Conservation (phyloP, 1,140 invertebrate species). For the Dufourea novaeangliae region DNA sequence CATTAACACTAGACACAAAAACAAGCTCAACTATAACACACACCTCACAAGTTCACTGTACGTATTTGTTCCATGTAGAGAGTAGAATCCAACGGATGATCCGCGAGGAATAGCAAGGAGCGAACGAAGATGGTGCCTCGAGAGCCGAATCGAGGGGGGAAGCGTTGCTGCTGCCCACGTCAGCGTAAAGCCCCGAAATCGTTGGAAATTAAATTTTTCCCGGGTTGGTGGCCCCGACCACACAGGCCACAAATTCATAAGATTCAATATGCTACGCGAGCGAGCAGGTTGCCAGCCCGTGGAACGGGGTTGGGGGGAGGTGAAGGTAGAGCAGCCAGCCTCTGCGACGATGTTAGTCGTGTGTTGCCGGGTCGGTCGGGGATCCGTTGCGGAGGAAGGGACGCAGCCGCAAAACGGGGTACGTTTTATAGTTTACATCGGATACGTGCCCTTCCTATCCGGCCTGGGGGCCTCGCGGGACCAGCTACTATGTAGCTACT, state of each 20-base stretch:
- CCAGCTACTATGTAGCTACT: constrained; percentile 52
- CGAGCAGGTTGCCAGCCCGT: constrained; percentile 62
- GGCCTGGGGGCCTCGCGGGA: constrained; percentile 44
- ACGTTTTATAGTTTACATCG: constrained; percentile 74
- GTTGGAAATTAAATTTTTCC: constrained; percentile 76
- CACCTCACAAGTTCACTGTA: no score
- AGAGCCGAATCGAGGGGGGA: constrained; percentile 1
- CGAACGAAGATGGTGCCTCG: constrained; percentile 18
- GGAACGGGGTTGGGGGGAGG: no score
- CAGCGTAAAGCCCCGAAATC: constrained; percentile 68
- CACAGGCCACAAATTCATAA: constrained; percentile 75
- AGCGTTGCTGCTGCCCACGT: constrained; percentile 52
- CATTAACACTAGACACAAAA: no score
- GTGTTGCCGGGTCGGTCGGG: constrained; percentile 24
- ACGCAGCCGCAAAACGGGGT: constrained; percentile 42
- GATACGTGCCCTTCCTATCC: constrained; percentile 70
- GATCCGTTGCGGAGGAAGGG: constrained; percentile 1
- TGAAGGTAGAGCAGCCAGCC: no score
- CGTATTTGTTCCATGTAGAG: no score
- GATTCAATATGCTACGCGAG: constrained; percentile 77
- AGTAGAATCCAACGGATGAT: no score
- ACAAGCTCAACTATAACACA: no score
- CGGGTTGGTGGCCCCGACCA: constrained; percentile 57
- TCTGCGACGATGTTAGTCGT: constrained; percentile 42
- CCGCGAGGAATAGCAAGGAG: no score